Conservation (phyloP, 2,888 invertebrate genomes). For the Limnephilus rhombicus region DNA sequence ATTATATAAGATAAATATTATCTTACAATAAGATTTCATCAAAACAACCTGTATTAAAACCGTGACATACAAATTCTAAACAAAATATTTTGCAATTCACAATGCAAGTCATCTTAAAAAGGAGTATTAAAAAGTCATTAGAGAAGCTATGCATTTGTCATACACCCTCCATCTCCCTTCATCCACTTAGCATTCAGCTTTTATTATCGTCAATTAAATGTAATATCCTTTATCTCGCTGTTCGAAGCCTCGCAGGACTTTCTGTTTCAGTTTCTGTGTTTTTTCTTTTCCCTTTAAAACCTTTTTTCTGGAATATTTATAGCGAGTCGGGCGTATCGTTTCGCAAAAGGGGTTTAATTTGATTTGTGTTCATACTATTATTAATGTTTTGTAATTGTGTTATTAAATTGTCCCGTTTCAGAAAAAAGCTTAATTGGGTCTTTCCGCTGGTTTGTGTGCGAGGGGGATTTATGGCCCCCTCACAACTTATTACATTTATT, state of each 20-base stretch:
- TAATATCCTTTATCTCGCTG: conserved; percentile 66
- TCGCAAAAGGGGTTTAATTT: conserved; percentile 49
- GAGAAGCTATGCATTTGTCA: conserved; percentile 32
- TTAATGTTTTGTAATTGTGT: conserved; percentile 42
- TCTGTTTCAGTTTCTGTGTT: conserved; percentile 56
- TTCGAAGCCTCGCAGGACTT: conserved; percentile 57
- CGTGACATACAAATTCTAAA: background rate
- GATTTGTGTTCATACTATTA: conserved; percentile 47
- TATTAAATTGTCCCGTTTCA: conserved; percentile 44
- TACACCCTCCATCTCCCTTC: conserved; percentile 51
- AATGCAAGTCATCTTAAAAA: background rate
- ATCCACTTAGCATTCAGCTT: conserved; percentile 66
- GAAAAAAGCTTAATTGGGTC: conserved; percentile 31
- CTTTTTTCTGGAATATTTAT: conserved; percentile 49
- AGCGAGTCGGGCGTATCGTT: conserved; percentile 47
- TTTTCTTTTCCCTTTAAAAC: conserved; percentile 51
- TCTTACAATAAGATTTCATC: background rate
- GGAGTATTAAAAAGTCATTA: background rate
- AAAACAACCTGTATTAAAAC: background rate
- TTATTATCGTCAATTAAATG: conserved; percentile 66
- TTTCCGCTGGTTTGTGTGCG: conserved; percentile 6
- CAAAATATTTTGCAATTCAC: background rate
- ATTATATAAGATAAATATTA: too few relatives aligned
- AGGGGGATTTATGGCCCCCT: background rate
- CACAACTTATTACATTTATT: background rate